phyloP scores from a whole-genome alignment of 2,113 vertebrate genomes.

The Tragelaphus strepsiceros region DNA sequence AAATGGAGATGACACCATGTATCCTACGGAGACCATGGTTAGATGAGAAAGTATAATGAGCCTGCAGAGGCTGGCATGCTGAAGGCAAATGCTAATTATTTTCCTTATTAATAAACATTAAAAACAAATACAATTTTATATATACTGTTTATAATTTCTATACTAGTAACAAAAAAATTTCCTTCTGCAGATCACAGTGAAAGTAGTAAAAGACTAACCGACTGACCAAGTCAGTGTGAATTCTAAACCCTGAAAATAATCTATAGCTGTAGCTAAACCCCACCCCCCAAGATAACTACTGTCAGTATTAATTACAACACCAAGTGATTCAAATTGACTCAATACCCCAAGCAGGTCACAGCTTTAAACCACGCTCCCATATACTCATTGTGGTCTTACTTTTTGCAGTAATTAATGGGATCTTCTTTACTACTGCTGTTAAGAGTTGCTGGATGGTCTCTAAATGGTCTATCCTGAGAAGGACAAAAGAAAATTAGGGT shows the following conservation, averaged over 20 bases:
- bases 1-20: background rate
- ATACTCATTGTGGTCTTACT: slow-evolving; percentile 82
- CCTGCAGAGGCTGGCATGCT: background rate
- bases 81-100: background rate
- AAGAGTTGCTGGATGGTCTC: slow-evolving; percentile 94
- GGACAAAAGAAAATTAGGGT: slow-evolving; percentile 54
- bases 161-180: background rate
- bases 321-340: background rate
- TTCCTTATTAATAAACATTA: background rate
- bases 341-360: background rate
- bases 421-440: slow-evolving; percentile 95
- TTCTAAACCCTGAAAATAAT: background rate
- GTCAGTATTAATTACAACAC: background rate
- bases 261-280: background rate
- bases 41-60: background rate
- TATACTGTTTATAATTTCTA: background rate
- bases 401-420: slow-evolving; percentile 93
- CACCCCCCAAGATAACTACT: background rate
- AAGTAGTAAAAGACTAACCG: background rate
- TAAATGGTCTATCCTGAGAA: slow-evolving; percentile 91
- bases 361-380: background rate
- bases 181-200: background rate
- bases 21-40: background rate
- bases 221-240: background rate
- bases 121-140: background rate